phyloP scores from a whole-genome alignment of 2,113 vertebrate genomes.

The Coryphaenoides rupestris region DNA sequence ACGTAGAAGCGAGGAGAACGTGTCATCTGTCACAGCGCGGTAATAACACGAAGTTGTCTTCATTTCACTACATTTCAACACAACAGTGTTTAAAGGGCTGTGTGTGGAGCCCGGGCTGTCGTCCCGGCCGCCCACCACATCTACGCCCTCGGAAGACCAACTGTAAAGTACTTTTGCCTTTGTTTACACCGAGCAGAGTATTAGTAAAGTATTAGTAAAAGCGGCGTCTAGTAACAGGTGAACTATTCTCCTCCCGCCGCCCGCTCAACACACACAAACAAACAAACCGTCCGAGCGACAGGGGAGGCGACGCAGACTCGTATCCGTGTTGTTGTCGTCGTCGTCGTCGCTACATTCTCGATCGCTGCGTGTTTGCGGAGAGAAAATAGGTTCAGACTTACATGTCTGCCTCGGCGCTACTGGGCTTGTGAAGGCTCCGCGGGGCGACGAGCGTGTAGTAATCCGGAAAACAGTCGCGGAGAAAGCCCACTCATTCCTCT shows the following conservation, averaged over 20 bases:
- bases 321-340: too few relatives aligned
- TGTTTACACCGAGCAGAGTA: constrained; percentile 69
- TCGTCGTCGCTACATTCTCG: too few relatives aligned
- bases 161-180: constrained; percentile 47
- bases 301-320: not conserved
- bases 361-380: too few relatives aligned
- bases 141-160: constrained; percentile 39
- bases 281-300: constrained; percentile 4
- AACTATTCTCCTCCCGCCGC: constrained; percentile 31
- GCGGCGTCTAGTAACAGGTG: constrained; percentile 64
- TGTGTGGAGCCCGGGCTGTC: constrained; percentile 30
- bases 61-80: not conserved
- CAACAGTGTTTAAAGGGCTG: constrained; percentile 1
- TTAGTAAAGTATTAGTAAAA: too few relatives aligned
- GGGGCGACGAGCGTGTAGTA: constrained; percentile 57
- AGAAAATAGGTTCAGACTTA: constrained; percentile 66
- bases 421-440: constrained; percentile 62
- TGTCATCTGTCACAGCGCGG: constrained; percentile 32
- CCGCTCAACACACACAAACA: constrained; percentile 36
- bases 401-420: constrained; percentile 69
- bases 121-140: constrained; percentile 38
- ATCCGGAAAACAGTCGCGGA: constrained; percentile 62
- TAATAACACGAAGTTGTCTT: constrained; percentile 29
- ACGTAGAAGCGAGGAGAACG: constrained; percentile 6
- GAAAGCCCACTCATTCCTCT: constrained; percentile 66